Conservation (phyloP, 1,140 invertebrate species). For the Drosophila bocki region DNA sequence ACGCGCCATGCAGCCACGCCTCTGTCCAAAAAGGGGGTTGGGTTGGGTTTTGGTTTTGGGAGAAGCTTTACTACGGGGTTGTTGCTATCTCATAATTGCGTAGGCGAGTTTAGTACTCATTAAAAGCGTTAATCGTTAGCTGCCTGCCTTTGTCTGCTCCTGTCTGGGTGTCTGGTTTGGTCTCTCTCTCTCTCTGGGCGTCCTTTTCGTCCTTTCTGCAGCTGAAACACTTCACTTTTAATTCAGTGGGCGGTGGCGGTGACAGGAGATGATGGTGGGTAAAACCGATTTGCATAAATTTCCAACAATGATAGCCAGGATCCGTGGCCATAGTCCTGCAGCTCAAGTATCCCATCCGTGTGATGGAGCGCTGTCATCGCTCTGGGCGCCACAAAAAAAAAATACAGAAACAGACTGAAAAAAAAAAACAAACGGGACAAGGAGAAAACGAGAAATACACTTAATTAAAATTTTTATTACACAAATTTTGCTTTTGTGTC, state of each 20-base stretch:
- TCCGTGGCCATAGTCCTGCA: conserved; percentile 6
- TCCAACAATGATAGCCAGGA: conserved; percentile 63
- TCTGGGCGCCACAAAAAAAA: conserved; percentile 28
- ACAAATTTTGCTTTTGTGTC: conserved; percentile 75
- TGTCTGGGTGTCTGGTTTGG: conserved; percentile 44
- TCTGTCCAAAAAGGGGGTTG: conserved; percentile 1
- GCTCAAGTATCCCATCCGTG: conserved; percentile 12
- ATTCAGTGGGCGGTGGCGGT: conserved; percentile 41
- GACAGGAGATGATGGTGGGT: conserved; percentile 8
- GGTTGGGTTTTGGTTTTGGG: background rate
- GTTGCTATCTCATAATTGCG: conserved; percentile 77
- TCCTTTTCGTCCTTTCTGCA: conserved; percentile 53
- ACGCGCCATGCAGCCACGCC: conserved; percentile 44
- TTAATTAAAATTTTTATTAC: conserved; percentile 67
- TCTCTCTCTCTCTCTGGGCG: background rate
- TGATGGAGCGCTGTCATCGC: conserved; percentile 63
- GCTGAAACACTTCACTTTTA: conserved; percentile 71
- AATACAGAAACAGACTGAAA: background rate
- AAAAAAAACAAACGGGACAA: background rate
- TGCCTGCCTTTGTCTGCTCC: conserved; percentile 47
- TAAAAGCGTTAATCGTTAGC: conserved; percentile 74
- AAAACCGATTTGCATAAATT: conserved; percentile 80
- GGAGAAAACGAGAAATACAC: conserved; percentile 21
- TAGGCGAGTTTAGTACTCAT: conserved; percentile 80
- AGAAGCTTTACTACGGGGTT: background rate